Percentiles rank a stretch among this genome's conserved stretches.
phyloP scores from a whole-genome alignment of 2,797 vertebrate genomes.

The Anomalospiza imberbis region DNA sequence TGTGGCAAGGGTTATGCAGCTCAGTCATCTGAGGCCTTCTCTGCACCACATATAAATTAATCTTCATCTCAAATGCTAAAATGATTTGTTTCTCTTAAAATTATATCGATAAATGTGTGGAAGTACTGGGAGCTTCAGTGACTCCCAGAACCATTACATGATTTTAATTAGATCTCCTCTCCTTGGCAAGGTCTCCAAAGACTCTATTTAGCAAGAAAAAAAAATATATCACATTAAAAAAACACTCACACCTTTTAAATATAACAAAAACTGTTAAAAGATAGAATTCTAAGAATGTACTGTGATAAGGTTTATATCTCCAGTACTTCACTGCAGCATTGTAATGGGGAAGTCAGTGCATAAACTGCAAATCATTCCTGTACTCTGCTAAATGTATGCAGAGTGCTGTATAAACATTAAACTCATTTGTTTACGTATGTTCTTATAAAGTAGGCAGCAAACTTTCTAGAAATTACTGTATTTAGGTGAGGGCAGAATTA shows the following conservation, averaged over 20 bases:
- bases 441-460: neutral
- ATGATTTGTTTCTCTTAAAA: neutral
- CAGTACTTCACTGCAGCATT: neutral
- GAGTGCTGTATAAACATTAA: neutral
- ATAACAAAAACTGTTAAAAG: neutral
- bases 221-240: neutral
- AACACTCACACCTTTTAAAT: neutral
- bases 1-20: neutral
- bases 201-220: neutral
- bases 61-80: neutral
- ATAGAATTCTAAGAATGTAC: neutral
- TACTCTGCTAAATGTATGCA: neutral
- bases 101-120: neutral
- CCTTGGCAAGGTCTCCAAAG: neutral
- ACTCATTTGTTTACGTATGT: neutral
- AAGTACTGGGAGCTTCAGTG: neutral
- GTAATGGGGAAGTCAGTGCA: neutral
- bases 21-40: neutral
- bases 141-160: slow-evolving; percentile 3
- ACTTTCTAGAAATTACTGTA: neutral
- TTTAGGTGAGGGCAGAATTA: neutral
- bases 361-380: neutral
- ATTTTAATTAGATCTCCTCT: slow-evolving; percentile 23
- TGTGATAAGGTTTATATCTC: neutral
- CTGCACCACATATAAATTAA: neutral